Conservation (phyloP, 1,140 invertebrate species). For the Gonatopus flavifemur region DNA sequence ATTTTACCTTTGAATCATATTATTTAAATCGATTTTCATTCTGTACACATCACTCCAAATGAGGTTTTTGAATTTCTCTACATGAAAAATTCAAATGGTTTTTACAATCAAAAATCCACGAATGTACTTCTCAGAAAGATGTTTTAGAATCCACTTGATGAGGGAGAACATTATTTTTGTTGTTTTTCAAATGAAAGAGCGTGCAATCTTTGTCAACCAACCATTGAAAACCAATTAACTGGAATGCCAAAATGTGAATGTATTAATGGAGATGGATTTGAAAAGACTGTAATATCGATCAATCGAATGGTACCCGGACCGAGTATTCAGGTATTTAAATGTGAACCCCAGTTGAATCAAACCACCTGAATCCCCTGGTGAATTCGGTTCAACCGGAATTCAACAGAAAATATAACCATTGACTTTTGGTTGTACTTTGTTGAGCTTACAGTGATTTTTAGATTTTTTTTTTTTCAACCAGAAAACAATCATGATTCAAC, state of each 20-base stretch:
- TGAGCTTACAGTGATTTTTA: too few species aligned
- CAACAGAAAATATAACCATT: too few species aligned
- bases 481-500: too few species aligned
- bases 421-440: too few species aligned
- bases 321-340: constrained; percentile 54
- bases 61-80: too few species aligned
- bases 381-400: too few species aligned
- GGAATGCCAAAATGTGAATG: constrained; percentile 61
- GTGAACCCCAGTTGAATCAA: too few species aligned
- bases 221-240: constrained; percentile 20
- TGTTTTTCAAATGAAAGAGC: not conserved
- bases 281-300: constrained; percentile 58
- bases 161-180: not conserved
- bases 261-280: constrained; percentile 61
- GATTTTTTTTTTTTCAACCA: too few species aligned
- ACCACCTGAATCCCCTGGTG: too few species aligned
- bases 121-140: not conserved
- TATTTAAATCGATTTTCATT: too few species aligned
- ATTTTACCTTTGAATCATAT: too few species aligned
- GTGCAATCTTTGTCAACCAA: constrained; percentile 16
- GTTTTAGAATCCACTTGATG: not conserved
- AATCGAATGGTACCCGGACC: constrained; percentile 67
- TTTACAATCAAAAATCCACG: not conserved
- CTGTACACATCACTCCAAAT: not conserved
- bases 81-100: not conserved